phyloP scores from a whole-genome alignment of 1,140 invertebrate genomes.

The Drosophila arizonae region DNA sequence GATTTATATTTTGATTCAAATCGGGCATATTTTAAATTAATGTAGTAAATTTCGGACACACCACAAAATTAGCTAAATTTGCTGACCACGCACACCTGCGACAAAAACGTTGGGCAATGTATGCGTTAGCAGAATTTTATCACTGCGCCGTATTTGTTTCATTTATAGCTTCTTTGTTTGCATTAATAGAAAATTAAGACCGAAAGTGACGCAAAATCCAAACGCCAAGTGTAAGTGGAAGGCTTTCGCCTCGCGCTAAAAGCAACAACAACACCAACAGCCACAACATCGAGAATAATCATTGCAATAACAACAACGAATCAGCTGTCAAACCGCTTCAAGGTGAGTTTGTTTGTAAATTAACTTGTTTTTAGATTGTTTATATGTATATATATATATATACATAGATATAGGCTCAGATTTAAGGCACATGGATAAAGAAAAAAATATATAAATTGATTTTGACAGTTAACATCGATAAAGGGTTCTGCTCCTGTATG shows the following conservation, averaged over 20 bases:
- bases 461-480: constrained; percentile 12
- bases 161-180: constrained; percentile 30
- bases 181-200: constrained; percentile 27
- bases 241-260: constrained; percentile 25
- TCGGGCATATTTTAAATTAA: constrained; percentile 1
- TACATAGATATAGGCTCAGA: background rate
- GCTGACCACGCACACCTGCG: background rate
- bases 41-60: background rate
- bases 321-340: constrained; percentile 59
- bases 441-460: background rate
- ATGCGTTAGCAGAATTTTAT: constrained; percentile 13
- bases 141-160: constrained; percentile 36
- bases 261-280: constrained; percentile 14
- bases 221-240: constrained; percentile 34
- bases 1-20: background rate
- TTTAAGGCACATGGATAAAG: background rate
- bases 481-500: background rate
- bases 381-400: background rate
- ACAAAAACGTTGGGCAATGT: constrained; percentile 27
- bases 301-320: constrained; percentile 45
- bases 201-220: constrained; percentile 24
- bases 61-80: background rate
- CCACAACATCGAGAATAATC: constrained; percentile 34
- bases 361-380: constrained; percentile 52
- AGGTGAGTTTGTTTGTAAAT: constrained; percentile 71